phyloP scores from a whole-genome alignment of 2,797 vertebrate genomes.

The Notolepis coatsorum region DNA sequence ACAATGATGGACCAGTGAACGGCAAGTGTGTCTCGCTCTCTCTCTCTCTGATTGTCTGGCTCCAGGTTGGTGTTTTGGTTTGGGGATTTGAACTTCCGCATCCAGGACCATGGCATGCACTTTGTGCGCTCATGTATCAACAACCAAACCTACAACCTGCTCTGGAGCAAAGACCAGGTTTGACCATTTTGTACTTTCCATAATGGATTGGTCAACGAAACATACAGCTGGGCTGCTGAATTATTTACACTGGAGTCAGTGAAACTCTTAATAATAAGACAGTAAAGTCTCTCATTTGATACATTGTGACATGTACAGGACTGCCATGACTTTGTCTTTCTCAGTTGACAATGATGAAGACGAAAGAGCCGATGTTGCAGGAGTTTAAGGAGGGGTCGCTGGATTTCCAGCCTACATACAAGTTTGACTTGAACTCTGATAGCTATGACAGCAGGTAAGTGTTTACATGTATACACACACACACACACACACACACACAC shows the following conservation, averaged over 20 bases:
- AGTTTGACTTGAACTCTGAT: conserved; percentile 91
- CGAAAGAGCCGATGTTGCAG: conserved; percentile 83
- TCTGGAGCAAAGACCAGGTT: conserved; percentile 98
- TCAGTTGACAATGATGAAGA: conserved; percentile 92
- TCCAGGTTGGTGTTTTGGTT: conserved; percentile 93
- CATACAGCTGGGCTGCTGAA: not conserved
- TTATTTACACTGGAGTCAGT: not conserved
- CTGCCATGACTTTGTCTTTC: conserved; percentile 24
- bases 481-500: not conserved
- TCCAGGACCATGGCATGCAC: conserved; percentile 91
- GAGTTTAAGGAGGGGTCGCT: conserved; percentile 93
- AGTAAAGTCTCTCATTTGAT: no score
- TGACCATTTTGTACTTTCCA: not conserved
- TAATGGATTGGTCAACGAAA: not conserved
- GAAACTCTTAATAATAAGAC: no score
- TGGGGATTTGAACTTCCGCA: conserved; percentile 96
- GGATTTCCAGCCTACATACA: conserved; percentile 95
- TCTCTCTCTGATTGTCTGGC: not conserved
- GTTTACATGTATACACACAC: not conserved
- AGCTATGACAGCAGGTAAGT: conserved; percentile 94
- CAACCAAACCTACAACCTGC: conserved; percentile 80
- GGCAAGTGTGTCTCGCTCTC: no score
- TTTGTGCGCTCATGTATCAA: conserved; percentile 89
- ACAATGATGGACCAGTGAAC: no score
- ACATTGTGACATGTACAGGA: no score